These are phyloP conservation scores for Hydrozoanthus gracilis DNA, from an alignment of 92 coral and sea anemone species.

Conservation along the genomic window DNA sequence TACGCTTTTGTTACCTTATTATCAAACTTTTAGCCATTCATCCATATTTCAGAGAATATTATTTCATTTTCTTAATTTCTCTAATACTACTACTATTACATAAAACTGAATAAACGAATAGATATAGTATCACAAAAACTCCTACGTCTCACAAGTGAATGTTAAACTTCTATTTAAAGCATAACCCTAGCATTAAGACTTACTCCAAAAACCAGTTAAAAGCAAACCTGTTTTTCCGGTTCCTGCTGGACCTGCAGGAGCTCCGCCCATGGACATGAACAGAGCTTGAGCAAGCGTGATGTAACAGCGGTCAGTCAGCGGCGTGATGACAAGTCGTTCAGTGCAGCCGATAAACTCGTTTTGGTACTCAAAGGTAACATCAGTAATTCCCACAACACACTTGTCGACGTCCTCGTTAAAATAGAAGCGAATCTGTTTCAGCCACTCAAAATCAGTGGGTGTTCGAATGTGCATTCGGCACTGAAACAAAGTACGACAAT, in stretches of 20 bases:
- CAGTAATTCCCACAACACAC: conserved; percentile 80
- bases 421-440: conserved; percentile 90
- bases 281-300: conserved; percentile 94
- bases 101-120: too few species aligned
- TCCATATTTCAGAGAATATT: too few species aligned
- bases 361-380: conserved; percentile 83
- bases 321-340: conserved; percentile 87
- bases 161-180: too few species aligned
- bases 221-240: conserved; percentile 93
- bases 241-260: conserved; percentile 97
- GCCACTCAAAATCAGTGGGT: conserved; percentile 90
- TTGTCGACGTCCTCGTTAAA: conserved; percentile 86
- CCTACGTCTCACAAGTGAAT: too few species aligned
- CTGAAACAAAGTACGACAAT: conserved; percentile 22
- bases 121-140: too few species aligned
- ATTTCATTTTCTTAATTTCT: too few species aligned
- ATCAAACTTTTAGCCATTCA: too few species aligned
- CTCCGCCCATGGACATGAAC: conserved; percentile 94
- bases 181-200: too few species aligned
- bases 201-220: neutral
- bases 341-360: conserved; percentile 91
- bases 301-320: conserved; percentile 92
- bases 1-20: too few species aligned
- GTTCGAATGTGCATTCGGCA: conserved; percentile 89
- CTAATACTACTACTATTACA: too few species aligned